Conservation (phyloP, 2,113 vertebrate species). For the Perccottus glenii region DNA sequence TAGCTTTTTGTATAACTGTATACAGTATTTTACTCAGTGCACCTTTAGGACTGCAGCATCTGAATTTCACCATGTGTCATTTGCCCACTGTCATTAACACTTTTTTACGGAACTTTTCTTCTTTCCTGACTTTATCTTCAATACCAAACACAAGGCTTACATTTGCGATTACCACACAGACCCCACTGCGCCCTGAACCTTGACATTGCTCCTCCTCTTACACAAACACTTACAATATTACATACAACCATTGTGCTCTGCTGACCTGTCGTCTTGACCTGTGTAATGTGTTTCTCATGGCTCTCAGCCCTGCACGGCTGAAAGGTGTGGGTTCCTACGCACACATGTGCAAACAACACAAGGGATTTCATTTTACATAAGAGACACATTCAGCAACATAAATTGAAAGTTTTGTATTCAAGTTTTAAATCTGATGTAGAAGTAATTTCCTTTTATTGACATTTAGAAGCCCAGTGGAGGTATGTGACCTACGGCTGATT, state of each 20-base stretch:
- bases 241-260: slow-evolving; percentile 30
- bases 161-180: slow-evolving; percentile 42
- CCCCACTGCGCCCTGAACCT: slow-evolving; percentile 34
- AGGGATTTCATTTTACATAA: background rate
- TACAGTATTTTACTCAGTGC: too few relatives aligned
- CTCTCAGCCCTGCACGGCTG: slow-evolving; percentile 18
- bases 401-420: slow-evolving; percentile 11
- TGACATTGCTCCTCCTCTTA: slow-evolving; percentile 28
- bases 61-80: too few relatives aligned
- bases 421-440: background rate
- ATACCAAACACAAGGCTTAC: slow-evolving; percentile 20
- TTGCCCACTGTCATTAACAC: too few relatives aligned
- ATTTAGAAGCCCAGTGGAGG: background rate
- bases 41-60: too few relatives aligned
- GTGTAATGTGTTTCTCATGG: slow-evolving; percentile 19
- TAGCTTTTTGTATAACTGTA: too few relatives aligned
- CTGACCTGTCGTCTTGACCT: slow-evolving; percentile 60
- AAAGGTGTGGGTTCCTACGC: slow-evolving; percentile 21
- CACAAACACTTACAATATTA: slow-evolving; percentile 18
- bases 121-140: slow-evolving; percentile 19
- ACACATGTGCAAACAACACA: too few relatives aligned
- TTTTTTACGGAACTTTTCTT: too few relatives aligned
- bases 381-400: background rate
- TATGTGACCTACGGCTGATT: slow-evolving; percentile 27
- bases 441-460: background rate